Percentiles rank a stretch among this genome's conserved stretches.
Conservation (phyloP, 2,113 vertebrate genomes). For the Ia io region DNA sequence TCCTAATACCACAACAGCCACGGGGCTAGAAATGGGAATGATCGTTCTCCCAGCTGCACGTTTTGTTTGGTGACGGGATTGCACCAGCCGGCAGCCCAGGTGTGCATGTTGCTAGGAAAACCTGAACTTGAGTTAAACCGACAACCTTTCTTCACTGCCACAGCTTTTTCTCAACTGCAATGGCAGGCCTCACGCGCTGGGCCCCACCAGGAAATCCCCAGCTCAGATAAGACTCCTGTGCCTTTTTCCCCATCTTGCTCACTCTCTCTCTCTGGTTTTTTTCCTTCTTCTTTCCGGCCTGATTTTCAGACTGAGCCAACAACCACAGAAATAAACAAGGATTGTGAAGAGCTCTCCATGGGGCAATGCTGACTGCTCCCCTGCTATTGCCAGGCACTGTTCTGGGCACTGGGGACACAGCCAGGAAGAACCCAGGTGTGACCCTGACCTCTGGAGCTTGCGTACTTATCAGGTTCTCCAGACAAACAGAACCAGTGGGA, state of each 20-base stretch:
- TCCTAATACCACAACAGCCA: background rate
- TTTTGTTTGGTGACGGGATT: background rate
- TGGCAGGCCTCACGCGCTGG: background rate
- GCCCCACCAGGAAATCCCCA: background rate
- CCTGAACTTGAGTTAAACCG: background rate
- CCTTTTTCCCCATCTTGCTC: accelerated
- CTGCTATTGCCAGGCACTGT: background rate
- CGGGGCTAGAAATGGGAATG: background rate
- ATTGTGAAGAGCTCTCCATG: background rate
- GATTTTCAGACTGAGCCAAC: background rate
- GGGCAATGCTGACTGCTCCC: background rate
- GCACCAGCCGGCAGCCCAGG: background rate
- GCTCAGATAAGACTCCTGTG: background rate
- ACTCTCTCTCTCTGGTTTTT: background rate
- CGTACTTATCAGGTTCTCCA: background rate
- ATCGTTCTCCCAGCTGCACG: background rate
- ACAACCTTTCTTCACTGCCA: background rate
- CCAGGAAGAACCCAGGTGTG: background rate
- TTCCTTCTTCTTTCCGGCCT: background rate
- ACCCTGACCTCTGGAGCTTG: background rate
- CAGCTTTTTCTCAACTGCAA: background rate
- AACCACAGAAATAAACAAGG: background rate
- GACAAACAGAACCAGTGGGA: background rate
- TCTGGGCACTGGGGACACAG: background rate
- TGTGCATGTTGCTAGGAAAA: constrained; percentile 46